Evolutionary conservation across 2,797 vertebrate species (phyloP).

Genomic region (Peromyscus melanophrys): DNA sequence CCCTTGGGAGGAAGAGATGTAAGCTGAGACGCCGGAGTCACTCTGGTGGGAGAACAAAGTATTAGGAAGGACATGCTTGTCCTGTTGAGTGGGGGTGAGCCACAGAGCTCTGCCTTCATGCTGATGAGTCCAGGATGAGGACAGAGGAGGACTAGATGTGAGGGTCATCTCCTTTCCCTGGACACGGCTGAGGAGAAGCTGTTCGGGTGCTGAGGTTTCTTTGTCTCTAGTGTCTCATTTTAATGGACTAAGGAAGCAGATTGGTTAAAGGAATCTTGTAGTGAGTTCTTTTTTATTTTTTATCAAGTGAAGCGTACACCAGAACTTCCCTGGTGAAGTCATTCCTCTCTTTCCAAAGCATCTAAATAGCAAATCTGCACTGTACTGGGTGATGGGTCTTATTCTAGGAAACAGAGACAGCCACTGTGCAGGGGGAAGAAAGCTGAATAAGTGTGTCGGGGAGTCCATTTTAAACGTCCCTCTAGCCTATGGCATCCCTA

Average conservation of each 20-base stretch:
- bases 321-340: conserved; percentile 45
- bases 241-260: conserved; percentile 16
- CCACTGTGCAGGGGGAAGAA: background rate
- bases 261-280: conserved; percentile 60
- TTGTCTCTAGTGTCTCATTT: conserved; percentile 63
- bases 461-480: background rate
- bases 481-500: background rate
- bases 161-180: background rate
- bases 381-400: background rate
- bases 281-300: background rate
- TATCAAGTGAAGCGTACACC: conserved; percentile 48
- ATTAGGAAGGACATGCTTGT: background rate
- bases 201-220: conserved; percentile 2
- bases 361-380: conserved; percentile 61
- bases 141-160: no score
- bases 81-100: background rate
- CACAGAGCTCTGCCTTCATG: background rate
- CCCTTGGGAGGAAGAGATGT: background rate
- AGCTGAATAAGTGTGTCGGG: background rate
- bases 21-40: background rate
- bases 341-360: conserved; percentile 57
- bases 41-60: rapidly evolving
- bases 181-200: background rate
- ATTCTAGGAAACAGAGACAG: background rate
- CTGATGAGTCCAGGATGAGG: background rate